Evolutionary conservation across 2,888 invertebrate species (phyloP).

Genomic region (Ischnura elegans): DNA sequence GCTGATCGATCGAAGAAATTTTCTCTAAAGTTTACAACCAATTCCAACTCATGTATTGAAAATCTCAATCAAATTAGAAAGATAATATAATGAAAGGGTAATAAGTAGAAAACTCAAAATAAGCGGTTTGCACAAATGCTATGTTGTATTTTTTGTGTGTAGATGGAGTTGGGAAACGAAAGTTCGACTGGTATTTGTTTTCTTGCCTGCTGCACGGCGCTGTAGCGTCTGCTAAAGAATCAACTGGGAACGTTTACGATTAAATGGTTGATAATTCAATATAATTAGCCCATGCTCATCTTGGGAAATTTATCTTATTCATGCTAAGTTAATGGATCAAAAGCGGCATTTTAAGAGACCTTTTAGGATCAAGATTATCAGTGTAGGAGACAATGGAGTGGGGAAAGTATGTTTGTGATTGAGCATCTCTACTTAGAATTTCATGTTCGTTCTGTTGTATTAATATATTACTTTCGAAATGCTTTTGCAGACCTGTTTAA

Average conservation of each 20-base stretch:
- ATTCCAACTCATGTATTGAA: too few relatives aligned
- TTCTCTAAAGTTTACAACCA: too few relatives aligned
- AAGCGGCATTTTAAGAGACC: conserved; percentile 63
- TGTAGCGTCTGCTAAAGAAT: neutral
- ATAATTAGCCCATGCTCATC: neutral
- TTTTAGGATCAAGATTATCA: conserved; percentile 65
- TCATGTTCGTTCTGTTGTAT: neutral
- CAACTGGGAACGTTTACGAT: neutral
- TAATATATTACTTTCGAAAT: neutral
- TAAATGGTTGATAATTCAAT: neutral
- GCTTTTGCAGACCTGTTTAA: conserved; percentile 72
- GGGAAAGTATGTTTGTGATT: conserved; percentile 62
- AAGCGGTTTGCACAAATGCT: neutral
- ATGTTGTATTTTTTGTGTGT: neutral
- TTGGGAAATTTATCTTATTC: neutral
- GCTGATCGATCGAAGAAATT: too few relatives aligned
- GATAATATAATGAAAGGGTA: too few relatives aligned
- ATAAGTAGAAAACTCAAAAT: neutral
- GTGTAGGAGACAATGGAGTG: conserved; percentile 63
- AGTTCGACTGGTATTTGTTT: neutral
- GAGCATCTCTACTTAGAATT: neutral
- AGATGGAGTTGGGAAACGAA: neutral
- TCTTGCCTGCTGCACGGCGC: neutral
- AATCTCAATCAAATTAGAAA: too few relatives aligned
- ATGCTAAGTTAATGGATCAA: conserved; percentile 65